Evolutionary conservation across 2,888 invertebrate genomes (phyloP).

Genomic region (Tetragnatha montana): DNA sequence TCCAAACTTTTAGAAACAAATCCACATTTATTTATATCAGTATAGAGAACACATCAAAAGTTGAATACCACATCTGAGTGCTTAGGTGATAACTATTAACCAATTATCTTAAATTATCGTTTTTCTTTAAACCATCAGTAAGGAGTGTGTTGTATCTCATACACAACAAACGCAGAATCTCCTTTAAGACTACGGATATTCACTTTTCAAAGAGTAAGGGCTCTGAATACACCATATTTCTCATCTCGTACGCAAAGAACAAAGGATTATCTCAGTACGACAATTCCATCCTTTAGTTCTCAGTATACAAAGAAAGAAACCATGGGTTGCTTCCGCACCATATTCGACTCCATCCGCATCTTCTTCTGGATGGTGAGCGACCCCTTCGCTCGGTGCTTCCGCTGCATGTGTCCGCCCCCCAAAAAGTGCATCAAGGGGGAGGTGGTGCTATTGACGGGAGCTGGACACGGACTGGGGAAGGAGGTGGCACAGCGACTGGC

Average conservation of each 20-base stretch:
- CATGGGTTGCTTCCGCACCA: slow-evolving; percentile 33
- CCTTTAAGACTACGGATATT: not conserved
- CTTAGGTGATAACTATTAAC: too few relatives aligned
- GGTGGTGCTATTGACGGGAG: slow-evolving; percentile 59
- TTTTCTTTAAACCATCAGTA: too few relatives aligned
- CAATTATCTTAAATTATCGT: too few relatives aligned
- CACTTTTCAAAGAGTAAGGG: not conserved
- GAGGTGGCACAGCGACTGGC: slow-evolving; percentile 49
- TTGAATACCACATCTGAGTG: too few relatives aligned
- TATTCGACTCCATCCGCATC: slow-evolving; percentile 26
- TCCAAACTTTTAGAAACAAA: too few relatives aligned
- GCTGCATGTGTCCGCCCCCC: slow-evolving; percentile 24
- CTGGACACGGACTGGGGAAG: slow-evolving; percentile 65
- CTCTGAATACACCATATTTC: too few relatives aligned
- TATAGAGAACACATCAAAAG: too few relatives aligned
- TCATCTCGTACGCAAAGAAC: too few relatives aligned
- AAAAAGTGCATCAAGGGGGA: slow-evolving; percentile 63
- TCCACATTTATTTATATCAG: too few relatives aligned
- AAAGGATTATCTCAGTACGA: too few relatives aligned
- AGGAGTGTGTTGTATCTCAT: not conserved
- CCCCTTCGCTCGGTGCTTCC: slow-evolving; percentile 35
- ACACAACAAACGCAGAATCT: not conserved
- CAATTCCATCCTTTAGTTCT: not conserved
- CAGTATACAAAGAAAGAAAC: not conserved
- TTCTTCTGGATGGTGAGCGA: slow-evolving; percentile 42